Percentiles rank a stretch among this genome's conserved stretches.
These are phyloP conservation scores for Drosophila subsilvestris DNA, from an alignment of 2,888 invertebrate species.

Conservation along the genomic window DNA sequence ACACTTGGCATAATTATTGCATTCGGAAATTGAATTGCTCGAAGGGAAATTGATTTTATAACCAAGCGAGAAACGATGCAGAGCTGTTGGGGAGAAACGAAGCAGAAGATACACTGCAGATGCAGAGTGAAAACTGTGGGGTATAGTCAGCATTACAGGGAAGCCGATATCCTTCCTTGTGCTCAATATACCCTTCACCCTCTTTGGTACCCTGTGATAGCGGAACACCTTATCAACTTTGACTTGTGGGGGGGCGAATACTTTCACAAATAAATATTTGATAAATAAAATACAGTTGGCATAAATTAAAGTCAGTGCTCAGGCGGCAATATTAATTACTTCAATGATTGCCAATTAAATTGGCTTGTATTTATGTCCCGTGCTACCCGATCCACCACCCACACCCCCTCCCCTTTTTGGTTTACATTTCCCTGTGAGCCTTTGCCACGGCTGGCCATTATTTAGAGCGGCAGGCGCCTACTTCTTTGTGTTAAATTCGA, in stretches of 20 bases:
- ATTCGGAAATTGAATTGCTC: conserved; percentile 83
- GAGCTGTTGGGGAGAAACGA: not conserved
- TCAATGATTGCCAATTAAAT: conserved; percentile 1
- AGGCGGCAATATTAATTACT: not conserved
- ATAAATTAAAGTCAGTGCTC: not conserved
- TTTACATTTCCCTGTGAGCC: not conserved
- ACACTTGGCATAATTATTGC: conserved; percentile 83
- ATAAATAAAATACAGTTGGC: not conserved
- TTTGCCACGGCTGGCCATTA: conserved; percentile 32
- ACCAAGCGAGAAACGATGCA: conserved; percentile 32
- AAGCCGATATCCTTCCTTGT: too few relatives aligned
- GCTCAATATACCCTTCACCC: not conserved
- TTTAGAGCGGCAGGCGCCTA: conserved; percentile 13
- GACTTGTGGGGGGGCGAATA: not conserved
- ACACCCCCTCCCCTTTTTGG: not conserved
- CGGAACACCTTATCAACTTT: not conserved
- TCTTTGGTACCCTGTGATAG: not conserved
- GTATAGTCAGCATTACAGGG: too few relatives aligned
- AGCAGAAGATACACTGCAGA: not conserved
- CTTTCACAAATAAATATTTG: not conserved
- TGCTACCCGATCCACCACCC: not conserved
- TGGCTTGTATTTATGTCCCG: not conserved
- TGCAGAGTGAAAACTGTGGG: not conserved
- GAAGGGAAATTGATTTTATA: conserved; percentile 83
- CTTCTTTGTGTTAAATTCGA: conserved; percentile 79